Conservation (phyloP, 2,888 invertebrate species). For the Acanthopleura granulata region DNA sequence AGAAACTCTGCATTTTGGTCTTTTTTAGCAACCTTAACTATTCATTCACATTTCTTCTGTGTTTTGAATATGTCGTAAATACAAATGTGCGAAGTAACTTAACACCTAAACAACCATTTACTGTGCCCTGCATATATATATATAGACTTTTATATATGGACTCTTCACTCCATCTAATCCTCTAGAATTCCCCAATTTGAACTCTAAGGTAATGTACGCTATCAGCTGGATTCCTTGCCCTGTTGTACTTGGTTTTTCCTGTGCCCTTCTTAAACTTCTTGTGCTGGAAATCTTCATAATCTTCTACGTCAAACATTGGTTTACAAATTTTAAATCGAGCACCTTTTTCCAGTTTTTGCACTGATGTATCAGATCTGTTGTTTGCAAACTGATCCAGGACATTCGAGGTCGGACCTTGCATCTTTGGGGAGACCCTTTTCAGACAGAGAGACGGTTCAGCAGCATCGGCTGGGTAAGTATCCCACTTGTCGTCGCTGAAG, state of each 20-base stretch:
- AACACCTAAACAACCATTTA: too few species aligned
- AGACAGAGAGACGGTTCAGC: neutral
- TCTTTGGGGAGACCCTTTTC: neutral
- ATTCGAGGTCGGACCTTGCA: neutral
- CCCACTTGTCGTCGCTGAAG: neutral
- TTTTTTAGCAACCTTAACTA: too few species aligned
- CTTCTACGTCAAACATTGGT: conserved; percentile 6
- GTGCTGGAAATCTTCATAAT: conserved; percentile 14
- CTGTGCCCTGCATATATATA: too few species aligned
- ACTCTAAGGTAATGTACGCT: neutral
- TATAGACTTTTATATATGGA: too few species aligned
- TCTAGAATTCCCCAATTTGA: neutral
- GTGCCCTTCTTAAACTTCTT: neutral
- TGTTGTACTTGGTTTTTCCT: neutral
- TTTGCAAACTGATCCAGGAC: neutral
- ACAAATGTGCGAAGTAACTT: too few species aligned
- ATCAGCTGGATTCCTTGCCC: neutral
- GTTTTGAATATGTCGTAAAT: too few species aligned
- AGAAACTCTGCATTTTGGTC: too few species aligned
- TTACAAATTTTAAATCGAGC: neutral
- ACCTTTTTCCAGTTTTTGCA: neutral
- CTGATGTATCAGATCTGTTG: neutral
- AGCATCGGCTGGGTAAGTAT: neutral
- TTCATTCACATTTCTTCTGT: too few species aligned
- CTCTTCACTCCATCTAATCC: too few species aligned